These are phyloP conservation scores for Patiria pectinifera DNA, from an alignment of 53 echinoderm and acorn worm species.

Conservation along the genomic window DNA sequence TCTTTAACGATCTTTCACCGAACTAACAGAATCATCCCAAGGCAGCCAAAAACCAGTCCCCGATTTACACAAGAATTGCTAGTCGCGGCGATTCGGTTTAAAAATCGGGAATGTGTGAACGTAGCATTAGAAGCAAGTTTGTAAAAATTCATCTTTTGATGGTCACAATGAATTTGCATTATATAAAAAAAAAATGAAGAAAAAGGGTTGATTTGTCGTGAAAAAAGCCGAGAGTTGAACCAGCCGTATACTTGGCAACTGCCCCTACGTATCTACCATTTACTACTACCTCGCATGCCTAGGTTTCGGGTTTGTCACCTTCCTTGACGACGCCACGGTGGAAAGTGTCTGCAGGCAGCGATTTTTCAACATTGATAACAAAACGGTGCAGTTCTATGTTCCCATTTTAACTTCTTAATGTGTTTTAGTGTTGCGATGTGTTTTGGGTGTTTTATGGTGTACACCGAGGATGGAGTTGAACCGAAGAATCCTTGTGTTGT, in stretches of 20 bases:
- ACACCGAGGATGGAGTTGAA: neutral
- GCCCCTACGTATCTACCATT: conserved; percentile 53
- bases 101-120: too few species aligned
- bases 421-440: conserved; percentile 25
- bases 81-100: too few species aligned
- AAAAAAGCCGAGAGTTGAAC: neutral
- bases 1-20: too few species aligned
- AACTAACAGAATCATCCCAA: too few species aligned
- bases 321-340: conserved; percentile 84
- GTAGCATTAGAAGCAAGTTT: too few species aligned
- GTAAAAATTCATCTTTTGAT: too few species aligned
- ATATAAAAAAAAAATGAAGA: too few species aligned
- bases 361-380: conserved; percentile 81
- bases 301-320: conserved; percentile 98
- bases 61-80: too few species aligned
- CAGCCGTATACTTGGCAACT: conserved; percentile 41
- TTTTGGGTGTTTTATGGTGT: neutral
- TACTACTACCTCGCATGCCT: conserved; percentile 67
- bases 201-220: too few species aligned
- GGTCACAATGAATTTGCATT: too few species aligned
- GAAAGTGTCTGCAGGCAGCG: conserved; percentile 70
- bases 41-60: too few species aligned
- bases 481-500: too few species aligned
- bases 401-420: conserved; percentile 57
- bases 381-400: conserved; percentile 92